A percentile compares a stretch with the other conserved stretches of the same genome.
These are phyloP conservation scores for Gymnodraco acuticeps DNA, from an alignment of 2,797 vertebrate genomes.

Conservation along the genomic window DNA sequence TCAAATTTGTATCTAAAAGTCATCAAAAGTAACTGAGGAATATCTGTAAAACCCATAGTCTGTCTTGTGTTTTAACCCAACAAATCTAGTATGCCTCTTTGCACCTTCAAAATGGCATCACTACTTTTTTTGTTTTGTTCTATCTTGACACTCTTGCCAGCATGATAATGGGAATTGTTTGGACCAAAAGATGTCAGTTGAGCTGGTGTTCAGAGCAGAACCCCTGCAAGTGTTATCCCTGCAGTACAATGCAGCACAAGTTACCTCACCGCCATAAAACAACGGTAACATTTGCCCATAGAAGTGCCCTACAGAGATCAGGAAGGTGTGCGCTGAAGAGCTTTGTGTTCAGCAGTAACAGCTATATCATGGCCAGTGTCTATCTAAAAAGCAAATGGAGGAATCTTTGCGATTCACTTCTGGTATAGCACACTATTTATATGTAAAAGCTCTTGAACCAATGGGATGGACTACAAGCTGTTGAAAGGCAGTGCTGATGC, in stretches of 20 bases:
- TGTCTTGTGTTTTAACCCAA: slow-evolving; percentile 3
- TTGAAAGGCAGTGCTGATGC: not conserved
- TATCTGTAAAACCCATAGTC: slow-evolving; percentile 8
- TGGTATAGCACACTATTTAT: slow-evolving; percentile 34
- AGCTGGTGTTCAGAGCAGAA: slow-evolving; percentile 18
- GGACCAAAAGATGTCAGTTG: slow-evolving; percentile 45
- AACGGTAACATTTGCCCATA: slow-evolving; percentile 51
- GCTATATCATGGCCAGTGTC: slow-evolving; percentile 13
- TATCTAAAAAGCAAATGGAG: slow-evolving; percentile 27
- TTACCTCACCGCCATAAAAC: slow-evolving; percentile 56
- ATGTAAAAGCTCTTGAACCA: slow-evolving; percentile 35
- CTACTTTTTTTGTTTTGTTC: slow-evolving; percentile 38
- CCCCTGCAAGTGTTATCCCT: slow-evolving; percentile 34
- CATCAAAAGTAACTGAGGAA: not conserved
- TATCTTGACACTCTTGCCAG: slow-evolving; percentile 22
- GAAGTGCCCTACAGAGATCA: slow-evolving; percentile 40
- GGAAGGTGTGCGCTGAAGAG: slow-evolving; percentile 17
- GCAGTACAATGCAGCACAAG: slow-evolving; percentile 37
- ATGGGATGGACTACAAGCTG: not conserved
- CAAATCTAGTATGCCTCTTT: not conserved
- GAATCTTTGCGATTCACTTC: slow-evolving; percentile 20
- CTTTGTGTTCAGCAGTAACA: slow-evolving; percentile 43
- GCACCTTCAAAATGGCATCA: slow-evolving; percentile 24
- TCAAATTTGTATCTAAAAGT: slow-evolving; percentile 4
- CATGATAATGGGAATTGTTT: slow-evolving; percentile 52